Base-by-base conservation (phyloP, 2,888 invertebrate species). In the Liopterus haemorrhoidalis region DNA sequence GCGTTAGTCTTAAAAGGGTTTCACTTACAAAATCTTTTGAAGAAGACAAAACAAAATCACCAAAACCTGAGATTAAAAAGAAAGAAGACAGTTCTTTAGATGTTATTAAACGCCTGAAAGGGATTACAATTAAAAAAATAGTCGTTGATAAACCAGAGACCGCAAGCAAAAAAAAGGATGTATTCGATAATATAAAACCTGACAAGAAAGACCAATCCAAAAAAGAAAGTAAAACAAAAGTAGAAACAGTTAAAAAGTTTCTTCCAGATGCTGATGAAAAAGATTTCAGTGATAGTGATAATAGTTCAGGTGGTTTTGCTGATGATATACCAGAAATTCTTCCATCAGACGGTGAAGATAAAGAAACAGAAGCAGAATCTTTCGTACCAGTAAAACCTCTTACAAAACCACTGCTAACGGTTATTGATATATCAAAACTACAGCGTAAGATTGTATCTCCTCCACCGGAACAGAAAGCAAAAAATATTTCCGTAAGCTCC, bases 281-380 rank as follows among this genome's bases (percentile, higher is more conserved):
- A 45, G n/a, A 8, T 25, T 15, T 32, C 21, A 9, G 12, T 18
- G 12, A 20, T 27, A 11, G 15, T 28, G 18, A n/a, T 37, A 43
- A 8, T 14, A 14, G 5, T 28, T 18, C 15, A 49, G n/a, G n/a
- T n/a, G n/a, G n/a, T n/a, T n/a, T n/a, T n/a, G n/a, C 14, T 20
- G 21, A 36, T 33, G 25, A 18, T 15, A 5, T 19, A 19, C 5
- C 31, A 35, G 12, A 35, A 14, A 20, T 21, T 32, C 18, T 49
- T 6, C 49, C 46, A 36, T 46, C 51, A 19, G 37, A 44, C 4
- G 48, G 38, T 16, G 40, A 42, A 9, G 45, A 48, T 30, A 49
- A n/a, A n/a, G n/a, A n/a, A n/a, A n/a, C n/a, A n/a, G n/a, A n/a
- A n/a, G n/a, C n/a, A n/a, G n/a, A n/a, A n/a, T n/a, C n/a, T n/a